A percentile compares a stretch with the other conserved stretches of the same genome.
phyloP scores from a whole-genome alignment of 2,797 vertebrate species.

The Diplodus puntazzo region DNA sequence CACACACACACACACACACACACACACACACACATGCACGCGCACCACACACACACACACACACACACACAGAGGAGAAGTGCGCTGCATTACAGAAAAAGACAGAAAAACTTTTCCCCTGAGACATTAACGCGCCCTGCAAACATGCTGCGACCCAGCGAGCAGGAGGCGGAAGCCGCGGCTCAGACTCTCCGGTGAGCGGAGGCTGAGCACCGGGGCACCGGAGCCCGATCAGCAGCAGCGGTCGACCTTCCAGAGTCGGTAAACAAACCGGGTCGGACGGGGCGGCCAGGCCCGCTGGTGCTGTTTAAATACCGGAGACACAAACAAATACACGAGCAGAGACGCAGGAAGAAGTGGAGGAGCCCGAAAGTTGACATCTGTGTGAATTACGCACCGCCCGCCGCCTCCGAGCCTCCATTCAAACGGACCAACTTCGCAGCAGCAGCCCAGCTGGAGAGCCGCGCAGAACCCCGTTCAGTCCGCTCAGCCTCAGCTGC shows the following conservation, averaged over 20 bases:
- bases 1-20: slow-evolving; percentile 10
- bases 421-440: slow-evolving; percentile 60
- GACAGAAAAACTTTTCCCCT: slow-evolving; percentile 56
- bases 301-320: neutral
- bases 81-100: slow-evolving; percentile 50
- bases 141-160: slow-evolving; percentile 3
- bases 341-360: neutral
- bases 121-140: slow-evolving; percentile 40
- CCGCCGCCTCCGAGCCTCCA: slow-evolving; percentile 35
- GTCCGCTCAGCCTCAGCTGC: slow-evolving; percentile 10
- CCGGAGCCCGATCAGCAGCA: neutral
- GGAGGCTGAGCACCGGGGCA: slow-evolving; percentile 12
- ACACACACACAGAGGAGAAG: slow-evolving; percentile 18
- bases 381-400: slow-evolving; percentile 33
- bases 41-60: slow-evolving; percentile 4
- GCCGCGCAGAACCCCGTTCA: neutral
- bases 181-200: slow-evolving; percentile 28
- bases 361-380: slow-evolving; percentile 48
- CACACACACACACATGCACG: slow-evolving; percentile 1
- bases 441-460: neutral
- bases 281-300: slow-evolving; percentile 11
- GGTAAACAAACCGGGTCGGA: slow-evolving; percentile 70
- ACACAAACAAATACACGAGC: neutral
- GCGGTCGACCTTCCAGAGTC: slow-evolving; percentile 33
- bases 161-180: slow-evolving; percentile 50